Evolutionary conservation across 2,113 vertebrate species (phyloP), one percentile per base, ranked within the genome.

Genomic region (Eupsittula cactorum): DNA sequence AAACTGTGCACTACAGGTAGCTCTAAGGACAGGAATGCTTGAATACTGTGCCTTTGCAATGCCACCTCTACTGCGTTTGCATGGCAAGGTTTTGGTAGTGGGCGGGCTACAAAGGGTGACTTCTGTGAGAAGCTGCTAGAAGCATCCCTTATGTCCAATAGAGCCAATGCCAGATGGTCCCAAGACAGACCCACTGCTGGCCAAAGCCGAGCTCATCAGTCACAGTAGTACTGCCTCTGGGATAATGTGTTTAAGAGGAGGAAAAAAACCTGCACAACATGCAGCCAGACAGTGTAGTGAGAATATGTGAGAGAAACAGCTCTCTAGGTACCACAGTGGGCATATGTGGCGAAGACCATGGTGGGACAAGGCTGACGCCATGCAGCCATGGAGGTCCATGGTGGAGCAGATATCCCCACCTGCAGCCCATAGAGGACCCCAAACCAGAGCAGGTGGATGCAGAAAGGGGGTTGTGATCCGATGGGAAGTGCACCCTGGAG

Each of bases 11-110:
- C 68, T 85, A 89, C 71, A 71, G 42, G 63, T 47, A 90, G 94
- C 88, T 92, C 78, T 68, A 68, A 47, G 91, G 67, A 92, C 71
- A 64, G 92, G 88, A 68, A 55, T 19, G 49, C 68, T 88, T 73
- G 63, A 95, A 73, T 90, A 79, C 81, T 55, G 60, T 83, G 81
- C 89, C 93, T 94, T 78, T 53, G 52, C 65, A 65, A 95, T 49
- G 49, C 52, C 86, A 90, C 84, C 44, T 11, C 33, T 31, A 24
- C 4, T 27, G 68, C 7, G 2, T 41, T 18, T 60, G 33, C 50
- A 31, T 17, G 19, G 39, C 44, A 86, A 41, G 37, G 33, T 3
- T 74, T n/a, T 25, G 1, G 2, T 16, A 46, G 60, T 0, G 0
- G 39, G 0, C 14, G 16, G 60, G 28, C 18, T 15, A 50, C 23